Conservation (phyloP, 2,113 vertebrate species). For the Lanius collurio region DNA sequence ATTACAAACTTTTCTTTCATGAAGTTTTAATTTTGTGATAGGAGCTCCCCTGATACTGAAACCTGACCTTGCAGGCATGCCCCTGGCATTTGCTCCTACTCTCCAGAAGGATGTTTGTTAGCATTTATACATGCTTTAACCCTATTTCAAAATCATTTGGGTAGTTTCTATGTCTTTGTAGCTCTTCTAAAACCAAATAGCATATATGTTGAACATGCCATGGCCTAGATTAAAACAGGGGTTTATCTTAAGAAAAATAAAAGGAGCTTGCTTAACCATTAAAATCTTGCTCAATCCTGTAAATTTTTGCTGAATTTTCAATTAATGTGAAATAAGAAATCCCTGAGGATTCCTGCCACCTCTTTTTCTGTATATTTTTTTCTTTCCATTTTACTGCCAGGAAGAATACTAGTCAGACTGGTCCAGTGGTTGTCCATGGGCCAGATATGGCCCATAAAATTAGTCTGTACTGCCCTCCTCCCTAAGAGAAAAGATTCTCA, state of each 20-base stretch:
- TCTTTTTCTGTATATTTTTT: neutral
- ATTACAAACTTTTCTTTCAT: slow-evolving; percentile 61
- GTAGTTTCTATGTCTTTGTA: neutral
- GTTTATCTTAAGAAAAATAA: neutral
- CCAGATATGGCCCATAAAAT: neutral
- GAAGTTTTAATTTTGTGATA: slow-evolving; percentile 56
- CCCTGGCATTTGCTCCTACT: neutral
- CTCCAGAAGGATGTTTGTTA: neutral
- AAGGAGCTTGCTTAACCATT: neutral
- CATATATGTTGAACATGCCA: neutral
- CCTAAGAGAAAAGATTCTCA: neutral
- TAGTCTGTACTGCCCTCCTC: neutral
- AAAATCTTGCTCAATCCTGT: neutral
- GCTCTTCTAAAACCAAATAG: neutral
- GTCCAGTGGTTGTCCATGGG: neutral
- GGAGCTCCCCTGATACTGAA: slow-evolving; percentile 36
- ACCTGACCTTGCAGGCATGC: slow-evolving; percentile 37
- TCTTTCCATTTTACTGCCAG: neutral
- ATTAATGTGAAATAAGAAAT: neutral
- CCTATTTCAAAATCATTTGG: neutral
- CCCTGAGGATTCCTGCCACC: neutral
- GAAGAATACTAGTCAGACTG: neutral
- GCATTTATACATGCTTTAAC: neutral
- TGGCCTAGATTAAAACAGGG: neutral
- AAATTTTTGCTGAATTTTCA: neutral